Percentiles rank a stretch among this genome's conserved stretches.
phyloP scores from a whole-genome alignment of 2,888 invertebrate species.

The Dichetophora obliterata region DNA sequence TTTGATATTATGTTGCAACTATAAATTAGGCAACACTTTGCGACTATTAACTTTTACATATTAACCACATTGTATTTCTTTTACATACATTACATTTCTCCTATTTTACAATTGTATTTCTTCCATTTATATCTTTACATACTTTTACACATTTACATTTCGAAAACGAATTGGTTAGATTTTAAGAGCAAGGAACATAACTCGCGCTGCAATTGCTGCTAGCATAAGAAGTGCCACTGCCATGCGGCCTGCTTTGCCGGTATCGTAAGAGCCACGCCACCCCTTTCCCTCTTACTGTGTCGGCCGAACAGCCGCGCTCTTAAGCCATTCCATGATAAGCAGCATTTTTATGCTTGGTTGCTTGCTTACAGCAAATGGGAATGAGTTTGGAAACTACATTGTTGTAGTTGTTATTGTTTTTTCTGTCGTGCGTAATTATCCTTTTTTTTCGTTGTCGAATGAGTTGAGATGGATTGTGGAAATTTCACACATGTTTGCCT shows the following conservation, averaged over 20 bases:
- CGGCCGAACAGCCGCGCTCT: no score
- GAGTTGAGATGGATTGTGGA: slow-evolving; percentile 42
- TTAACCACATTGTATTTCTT: no score
- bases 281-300: not conserved
- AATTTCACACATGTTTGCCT: slow-evolving; percentile 47
- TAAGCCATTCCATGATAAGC: slow-evolving; percentile 29
- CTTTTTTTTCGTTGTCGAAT: slow-evolving; percentile 5
- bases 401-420: slow-evolving; percentile 1
- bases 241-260: not conserved
- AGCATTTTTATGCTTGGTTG: slow-evolving; percentile 31
- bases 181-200: no score
- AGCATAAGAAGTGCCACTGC: not conserved
- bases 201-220: slow-evolving; percentile 12
- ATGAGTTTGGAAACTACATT: not conserved
- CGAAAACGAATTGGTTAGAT: no score
- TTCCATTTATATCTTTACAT: no score
- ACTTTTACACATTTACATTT: no score
- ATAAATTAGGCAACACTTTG: no score
- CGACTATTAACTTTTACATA: no score
- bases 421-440: slow-evolving; percentile 19
- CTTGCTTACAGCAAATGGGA: not conserved
- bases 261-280: not conserved
- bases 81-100: no score
- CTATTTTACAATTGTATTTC: no score
- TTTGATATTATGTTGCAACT: no score